These are phyloP conservation scores for Dasypogon diadema DNA, from an alignment of 2,888 invertebrate genomes.

Conservation along the genomic window DNA sequence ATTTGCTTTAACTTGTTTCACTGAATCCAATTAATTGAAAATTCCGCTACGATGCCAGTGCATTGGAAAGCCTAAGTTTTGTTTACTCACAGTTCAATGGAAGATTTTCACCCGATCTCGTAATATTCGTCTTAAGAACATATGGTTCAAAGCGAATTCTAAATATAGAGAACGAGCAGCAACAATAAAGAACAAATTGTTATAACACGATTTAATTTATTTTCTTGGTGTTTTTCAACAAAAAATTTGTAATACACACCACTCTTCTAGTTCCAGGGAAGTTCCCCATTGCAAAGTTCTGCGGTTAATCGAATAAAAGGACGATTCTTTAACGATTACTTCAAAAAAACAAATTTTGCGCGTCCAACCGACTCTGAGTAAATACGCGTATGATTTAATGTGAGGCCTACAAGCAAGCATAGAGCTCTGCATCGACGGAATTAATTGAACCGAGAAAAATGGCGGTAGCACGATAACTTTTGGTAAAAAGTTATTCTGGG, in stretches of 20 bases:
- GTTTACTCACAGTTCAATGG: not conserved
- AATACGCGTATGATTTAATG: slow-evolving; percentile 6
- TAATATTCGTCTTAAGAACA: not conserved
- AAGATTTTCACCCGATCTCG: not conserved
- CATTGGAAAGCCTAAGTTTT: not conserved
- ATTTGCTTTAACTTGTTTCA: too few species aligned
- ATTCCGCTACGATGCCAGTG: not conserved
- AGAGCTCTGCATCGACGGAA: not conserved
- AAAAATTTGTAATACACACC: slow-evolving; percentile 17
- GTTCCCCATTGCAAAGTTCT: slow-evolving; percentile 16
- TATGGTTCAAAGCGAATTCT: not conserved
- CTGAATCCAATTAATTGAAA: too few species aligned
- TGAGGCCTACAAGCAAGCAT: not conserved
- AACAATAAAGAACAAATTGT: not conserved
- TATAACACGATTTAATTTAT: not conserved
- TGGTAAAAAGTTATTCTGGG: not conserved
- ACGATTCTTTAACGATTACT: not conserved
- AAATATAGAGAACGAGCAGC: not conserved
- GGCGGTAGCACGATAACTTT: not conserved
- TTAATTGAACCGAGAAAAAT: slow-evolving; percentile 10
- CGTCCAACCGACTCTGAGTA: not conserved
- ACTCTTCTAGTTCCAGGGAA: slow-evolving; percentile 4
- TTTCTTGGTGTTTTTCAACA: not conserved
- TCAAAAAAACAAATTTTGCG: not conserved
- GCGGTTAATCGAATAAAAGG: not conserved